A percentile compares a stretch with the other conserved stretches of the same genome.
Evolutionary conservation across 2,113 vertebrate genomes (phyloP).

Genomic region (Prunella fulvescens): DNA sequence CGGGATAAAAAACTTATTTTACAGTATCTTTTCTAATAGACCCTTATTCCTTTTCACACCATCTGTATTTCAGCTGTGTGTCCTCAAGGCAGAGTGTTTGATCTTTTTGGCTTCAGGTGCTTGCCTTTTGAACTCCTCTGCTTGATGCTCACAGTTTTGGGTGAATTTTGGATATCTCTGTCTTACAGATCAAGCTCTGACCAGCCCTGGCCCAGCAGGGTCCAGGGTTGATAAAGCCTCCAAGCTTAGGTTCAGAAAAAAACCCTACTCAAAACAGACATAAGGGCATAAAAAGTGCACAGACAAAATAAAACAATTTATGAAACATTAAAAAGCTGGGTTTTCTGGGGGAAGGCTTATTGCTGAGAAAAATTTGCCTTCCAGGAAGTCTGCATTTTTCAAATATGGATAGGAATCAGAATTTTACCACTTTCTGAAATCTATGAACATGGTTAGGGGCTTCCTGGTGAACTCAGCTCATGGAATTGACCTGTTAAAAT

Average conservation of each 20-base stretch:
- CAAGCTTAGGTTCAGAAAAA: not conserved
- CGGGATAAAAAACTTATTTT: not conserved
- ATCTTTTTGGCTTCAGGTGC: not conserved
- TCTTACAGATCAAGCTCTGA: not conserved
- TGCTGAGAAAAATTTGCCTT: not conserved
- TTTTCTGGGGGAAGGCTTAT: not conserved
- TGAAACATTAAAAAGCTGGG: not conserved
- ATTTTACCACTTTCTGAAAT: not conserved
- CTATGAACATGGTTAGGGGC: not conserved
- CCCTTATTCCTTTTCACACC: fast-evolving
- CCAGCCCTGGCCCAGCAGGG: not conserved
- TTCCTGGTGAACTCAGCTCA: not conserved
- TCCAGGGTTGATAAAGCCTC: not conserved
- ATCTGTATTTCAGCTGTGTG: not conserved
- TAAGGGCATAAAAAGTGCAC: not conserved
- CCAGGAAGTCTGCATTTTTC: not conserved
- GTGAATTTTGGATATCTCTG: not conserved
- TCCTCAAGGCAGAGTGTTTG: not conserved
- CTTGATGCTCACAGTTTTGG: not conserved
- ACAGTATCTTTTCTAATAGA: not conserved
- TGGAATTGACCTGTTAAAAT: not conserved
- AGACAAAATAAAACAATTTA: not conserved
- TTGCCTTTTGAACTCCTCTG: not conserved
- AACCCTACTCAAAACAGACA: not conserved
- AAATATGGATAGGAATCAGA: not conserved